A percentile compares a stretch with the other conserved stretches of the same genome.
Evolutionary conservation across 2,113 vertebrate species (phyloP).

Genomic region (Cettia cetti): DNA sequence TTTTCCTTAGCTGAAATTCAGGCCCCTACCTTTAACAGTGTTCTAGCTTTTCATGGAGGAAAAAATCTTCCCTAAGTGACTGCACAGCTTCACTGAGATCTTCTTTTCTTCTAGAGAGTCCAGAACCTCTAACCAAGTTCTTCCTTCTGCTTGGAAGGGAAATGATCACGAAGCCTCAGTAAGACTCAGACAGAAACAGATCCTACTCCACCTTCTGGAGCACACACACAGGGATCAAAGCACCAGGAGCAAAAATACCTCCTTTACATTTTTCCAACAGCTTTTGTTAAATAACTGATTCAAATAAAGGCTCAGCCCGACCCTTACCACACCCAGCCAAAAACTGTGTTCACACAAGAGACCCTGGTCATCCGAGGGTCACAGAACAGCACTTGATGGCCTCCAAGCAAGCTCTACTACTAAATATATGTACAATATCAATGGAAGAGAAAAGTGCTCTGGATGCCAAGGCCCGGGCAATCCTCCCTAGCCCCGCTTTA

Average conservation of each 20-base stretch:
- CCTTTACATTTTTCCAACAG: not conserved
- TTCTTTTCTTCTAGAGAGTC: not conserved
- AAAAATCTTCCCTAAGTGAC: not conserved
- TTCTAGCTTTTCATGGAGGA: not conserved
- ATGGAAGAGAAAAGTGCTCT: no score
- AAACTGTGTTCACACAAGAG: not conserved
- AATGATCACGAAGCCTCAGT: not conserved
- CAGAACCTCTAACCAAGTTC: not conserved
- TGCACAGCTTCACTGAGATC: not conserved
- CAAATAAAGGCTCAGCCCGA: not conserved
- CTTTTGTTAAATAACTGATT: not conserved
- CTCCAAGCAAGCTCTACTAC: no score
- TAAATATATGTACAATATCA: no score
- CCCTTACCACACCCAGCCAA: accelerated
- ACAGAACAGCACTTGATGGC: not conserved
- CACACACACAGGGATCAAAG: not conserved
- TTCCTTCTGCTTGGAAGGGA: not conserved
- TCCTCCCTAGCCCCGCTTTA: no score
- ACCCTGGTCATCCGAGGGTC: accelerated
- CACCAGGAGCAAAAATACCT: accelerated
- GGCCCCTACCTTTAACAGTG: not conserved
- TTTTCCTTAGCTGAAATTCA: not conserved
- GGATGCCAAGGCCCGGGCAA: no score
- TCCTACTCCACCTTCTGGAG: not conserved
- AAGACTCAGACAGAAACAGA: not conserved